phyloP scores from a whole-genome alignment of 2,888 invertebrate species.

The Gymnoscelis rufifasciata region DNA sequence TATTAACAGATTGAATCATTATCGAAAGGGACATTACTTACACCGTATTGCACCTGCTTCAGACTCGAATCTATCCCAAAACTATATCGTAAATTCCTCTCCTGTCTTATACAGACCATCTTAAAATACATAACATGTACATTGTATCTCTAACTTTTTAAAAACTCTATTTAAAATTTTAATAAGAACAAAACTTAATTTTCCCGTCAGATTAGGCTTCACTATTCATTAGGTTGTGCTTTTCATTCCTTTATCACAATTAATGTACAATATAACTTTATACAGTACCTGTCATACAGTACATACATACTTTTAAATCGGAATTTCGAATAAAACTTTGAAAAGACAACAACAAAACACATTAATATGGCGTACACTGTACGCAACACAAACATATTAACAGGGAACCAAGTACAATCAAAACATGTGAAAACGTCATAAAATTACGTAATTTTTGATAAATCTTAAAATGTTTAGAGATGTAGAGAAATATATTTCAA shows the following conservation, averaged over 20 bases:
- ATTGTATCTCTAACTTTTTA: slow-evolving; percentile 53
- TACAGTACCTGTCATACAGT: slow-evolving; percentile 57
- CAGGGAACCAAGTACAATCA: neutral
- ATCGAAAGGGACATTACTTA: slow-evolving; percentile 34
- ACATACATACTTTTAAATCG: slow-evolving; percentile 51
- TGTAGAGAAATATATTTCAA: too few relatives aligned
- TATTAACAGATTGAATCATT: neutral
- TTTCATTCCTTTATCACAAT: slow-evolving; percentile 72
- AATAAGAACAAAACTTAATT: slow-evolving; percentile 57
- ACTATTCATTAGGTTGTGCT: slow-evolving; percentile 73
- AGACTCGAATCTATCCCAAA: slow-evolving; percentile 51
- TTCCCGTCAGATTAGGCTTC: slow-evolving; percentile 70
- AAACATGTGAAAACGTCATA: neutral
- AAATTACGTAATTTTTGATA: too few relatives aligned
- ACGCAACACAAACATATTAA: slow-evolving; percentile 17
- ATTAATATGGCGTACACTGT: slow-evolving; percentile 31
- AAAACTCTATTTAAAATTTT: slow-evolving; percentile 55
- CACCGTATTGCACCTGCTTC: slow-evolving; percentile 61
- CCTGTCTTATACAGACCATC: slow-evolving; percentile 52
- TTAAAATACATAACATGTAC: slow-evolving; percentile 49
- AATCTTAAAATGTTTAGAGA: too few relatives aligned
- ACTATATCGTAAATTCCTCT: slow-evolving; percentile 37
- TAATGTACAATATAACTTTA: slow-evolving; percentile 57
- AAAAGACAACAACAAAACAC: slow-evolving; percentile 38
- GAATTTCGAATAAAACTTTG: slow-evolving; percentile 47